Evolutionary conservation across 2,113 vertebrate species (phyloP).

Genomic region (Pholis gunnellus): DNA sequence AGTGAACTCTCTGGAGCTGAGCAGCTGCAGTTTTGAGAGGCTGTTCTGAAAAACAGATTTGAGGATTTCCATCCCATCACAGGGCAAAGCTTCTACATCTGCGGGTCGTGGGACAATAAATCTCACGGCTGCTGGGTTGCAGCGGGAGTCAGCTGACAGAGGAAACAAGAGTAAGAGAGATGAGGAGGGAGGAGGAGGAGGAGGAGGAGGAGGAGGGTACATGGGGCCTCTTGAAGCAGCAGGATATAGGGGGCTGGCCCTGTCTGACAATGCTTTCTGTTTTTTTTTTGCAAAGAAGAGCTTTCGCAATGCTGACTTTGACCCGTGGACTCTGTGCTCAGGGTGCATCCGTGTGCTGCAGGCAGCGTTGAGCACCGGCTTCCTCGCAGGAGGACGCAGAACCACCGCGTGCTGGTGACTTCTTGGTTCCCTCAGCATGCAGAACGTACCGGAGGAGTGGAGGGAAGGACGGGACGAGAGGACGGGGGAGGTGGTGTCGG

Average conservation of each 20-base stretch:
- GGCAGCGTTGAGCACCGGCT: background rate
- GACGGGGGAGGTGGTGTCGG: constrained; percentile 4
- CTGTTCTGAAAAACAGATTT: background rate
- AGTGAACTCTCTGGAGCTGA: constrained; percentile 9
- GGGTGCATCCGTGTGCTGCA: background rate
- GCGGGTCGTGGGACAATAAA: constrained; percentile 1
- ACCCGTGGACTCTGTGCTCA: constrained; percentile 36
- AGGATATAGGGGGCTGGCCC: constrained; percentile 49
- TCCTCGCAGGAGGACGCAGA: background rate
- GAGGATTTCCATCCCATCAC: constrained; percentile 17
- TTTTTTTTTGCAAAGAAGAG: background rate
- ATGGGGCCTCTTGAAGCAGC: constrained; percentile 14
- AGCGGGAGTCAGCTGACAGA: constrained; percentile 56
- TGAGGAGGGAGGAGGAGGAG: constrained; percentile 20
- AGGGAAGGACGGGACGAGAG: constrained; percentile 21
- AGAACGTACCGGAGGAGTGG: constrained; percentile 57
- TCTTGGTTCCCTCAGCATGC: background rate
- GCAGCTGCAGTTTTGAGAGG: constrained; percentile 24
- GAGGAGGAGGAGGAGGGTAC: constrained; percentile 29
- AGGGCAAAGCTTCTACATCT: constrained; percentile 7
- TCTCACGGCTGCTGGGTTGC: constrained; percentile 20
- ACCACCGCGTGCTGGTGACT: background rate
- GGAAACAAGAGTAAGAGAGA: background rate
- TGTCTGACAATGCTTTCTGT: constrained; percentile 11
- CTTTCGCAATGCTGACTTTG: constrained; percentile 36